Evolutionary conservation across 2,113 vertebrate genomes (phyloP).

Genomic region (Urocynchramus pylzowi): DNA sequence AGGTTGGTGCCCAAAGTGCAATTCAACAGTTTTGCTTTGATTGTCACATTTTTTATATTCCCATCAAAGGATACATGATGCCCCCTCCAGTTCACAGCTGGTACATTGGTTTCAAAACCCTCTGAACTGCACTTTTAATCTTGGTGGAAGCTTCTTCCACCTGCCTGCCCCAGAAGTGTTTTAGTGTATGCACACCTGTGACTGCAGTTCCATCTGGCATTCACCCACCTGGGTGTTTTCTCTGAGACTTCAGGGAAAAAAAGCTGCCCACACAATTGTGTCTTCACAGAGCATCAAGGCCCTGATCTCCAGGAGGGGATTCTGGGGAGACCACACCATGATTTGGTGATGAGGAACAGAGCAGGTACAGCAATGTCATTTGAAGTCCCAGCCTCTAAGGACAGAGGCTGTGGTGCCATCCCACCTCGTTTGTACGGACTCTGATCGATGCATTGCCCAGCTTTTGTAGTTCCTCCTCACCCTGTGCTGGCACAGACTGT

Average conservation of each 20-base stretch:
- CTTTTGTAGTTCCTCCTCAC: background rate
- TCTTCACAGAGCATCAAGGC: background rate
- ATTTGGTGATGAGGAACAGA: background rate
- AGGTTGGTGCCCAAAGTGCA: background rate
- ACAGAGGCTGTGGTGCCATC: background rate
- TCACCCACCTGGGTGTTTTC: background rate
- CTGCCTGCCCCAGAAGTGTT: background rate
- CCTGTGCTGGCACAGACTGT: background rate
- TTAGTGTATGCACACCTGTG: slow-evolving; percentile 12
- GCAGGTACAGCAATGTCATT: background rate
- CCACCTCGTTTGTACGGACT: background rate
- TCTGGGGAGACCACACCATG: background rate
- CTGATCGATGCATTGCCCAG: background rate
- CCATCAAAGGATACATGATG: slow-evolving; percentile 16
- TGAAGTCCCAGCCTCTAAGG: background rate
- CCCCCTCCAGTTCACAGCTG: background rate
- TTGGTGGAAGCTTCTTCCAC: background rate
- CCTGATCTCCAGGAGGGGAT: background rate
- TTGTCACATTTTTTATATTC: background rate
- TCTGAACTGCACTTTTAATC: background rate
- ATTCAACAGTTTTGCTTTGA: slow-evolving; percentile 51
- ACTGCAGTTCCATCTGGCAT: background rate
- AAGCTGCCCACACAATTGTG: background rate
- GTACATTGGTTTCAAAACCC: background rate
- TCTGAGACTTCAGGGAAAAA: background rate